phyloP scores from a whole-genome alignment of 2,113 vertebrate genomes.

The Oreotrochilus melanogaster region DNA sequence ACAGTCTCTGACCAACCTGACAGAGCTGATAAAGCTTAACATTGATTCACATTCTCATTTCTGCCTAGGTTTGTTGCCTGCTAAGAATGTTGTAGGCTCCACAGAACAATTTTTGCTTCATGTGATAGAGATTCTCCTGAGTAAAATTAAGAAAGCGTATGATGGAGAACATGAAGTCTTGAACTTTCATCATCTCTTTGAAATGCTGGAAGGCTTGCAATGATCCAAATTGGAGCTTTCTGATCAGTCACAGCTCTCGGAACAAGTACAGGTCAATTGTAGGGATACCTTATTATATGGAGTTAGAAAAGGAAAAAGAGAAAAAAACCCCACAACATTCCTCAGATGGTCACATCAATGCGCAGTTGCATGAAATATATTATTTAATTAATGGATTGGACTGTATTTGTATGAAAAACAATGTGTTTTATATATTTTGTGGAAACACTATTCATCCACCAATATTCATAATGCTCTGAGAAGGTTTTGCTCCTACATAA shows the following conservation, averaged over 20 bases:
- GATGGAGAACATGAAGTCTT: constrained; percentile 73
- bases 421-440: neutral
- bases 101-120: constrained; percentile 73
- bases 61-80: constrained; percentile 72
- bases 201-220: constrained; percentile 77
- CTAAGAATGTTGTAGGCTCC: constrained; percentile 46
- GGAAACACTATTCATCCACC: neutral
- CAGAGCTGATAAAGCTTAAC: neutral
- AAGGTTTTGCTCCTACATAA: neutral
- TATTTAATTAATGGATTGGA: neutral
- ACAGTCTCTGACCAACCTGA: neutral
- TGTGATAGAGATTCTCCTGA: constrained; percentile 71
- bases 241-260: constrained; percentile 69
- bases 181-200: constrained; percentile 78
- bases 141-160: constrained; percentile 70
- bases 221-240: constrained; percentile 75
- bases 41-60: neutral
- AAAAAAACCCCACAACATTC: neutral
- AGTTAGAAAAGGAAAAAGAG: constrained; percentile 73
- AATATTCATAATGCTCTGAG: neutral
- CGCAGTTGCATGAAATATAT: neutral
- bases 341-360: neutral
- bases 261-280: constrained; percentile 77
- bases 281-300: constrained; percentile 78
- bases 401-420: neutral